A percentile compares a stretch with the other conserved stretches of the same genome.
phyloP scores from a whole-genome alignment of 2,797 vertebrate genomes.

The Aplochiton taeniatus region DNA sequence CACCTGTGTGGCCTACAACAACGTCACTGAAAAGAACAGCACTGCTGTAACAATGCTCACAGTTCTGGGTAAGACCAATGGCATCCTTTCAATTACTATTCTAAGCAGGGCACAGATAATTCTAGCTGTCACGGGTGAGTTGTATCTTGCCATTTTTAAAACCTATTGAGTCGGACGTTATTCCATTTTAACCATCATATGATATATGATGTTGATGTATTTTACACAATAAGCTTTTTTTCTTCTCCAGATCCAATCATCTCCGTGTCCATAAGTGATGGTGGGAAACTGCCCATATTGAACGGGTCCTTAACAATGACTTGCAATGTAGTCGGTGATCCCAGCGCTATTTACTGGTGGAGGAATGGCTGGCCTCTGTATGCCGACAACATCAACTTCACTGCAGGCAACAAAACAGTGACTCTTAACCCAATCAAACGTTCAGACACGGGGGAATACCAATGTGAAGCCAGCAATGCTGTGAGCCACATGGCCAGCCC shows the following conservation, averaged over 20 bases:
- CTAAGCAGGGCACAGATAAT: neutral
- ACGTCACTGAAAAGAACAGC: conserved; percentile 49
- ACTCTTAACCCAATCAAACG: neutral
- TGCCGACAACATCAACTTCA: conserved; percentile 10
- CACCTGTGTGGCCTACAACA: conserved; percentile 59
- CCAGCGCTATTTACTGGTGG: conserved; percentile 54
- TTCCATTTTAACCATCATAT: neutral
- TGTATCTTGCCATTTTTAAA: neutral
- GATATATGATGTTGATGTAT: no score
- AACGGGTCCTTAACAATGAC: conserved; percentile 36
- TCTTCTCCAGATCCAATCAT: conserved; percentile 46
- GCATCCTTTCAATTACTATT: conserved; percentile 31
- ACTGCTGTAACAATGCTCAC: conserved; percentile 27
- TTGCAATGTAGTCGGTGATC: conserved; percentile 51
- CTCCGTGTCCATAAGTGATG: conserved; percentile 21
- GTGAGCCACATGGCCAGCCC: neutral
- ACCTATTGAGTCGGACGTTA: neutral
- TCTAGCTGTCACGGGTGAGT: conserved; percentile 5
- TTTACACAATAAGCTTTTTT: no score
- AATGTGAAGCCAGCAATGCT: neutral
- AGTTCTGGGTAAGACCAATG: conserved; percentile 41
- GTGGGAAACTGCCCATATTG: conserved; percentile 29
- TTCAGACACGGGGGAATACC: neutral
- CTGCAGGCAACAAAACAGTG: neutral
- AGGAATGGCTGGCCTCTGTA: conserved; percentile 35